A percentile compares a stretch with the other conserved stretches of the same genome.
phyloP scores from a whole-genome alignment of 2,113 vertebrate genomes.

The Phalacrocorax pelagicus region DNA sequence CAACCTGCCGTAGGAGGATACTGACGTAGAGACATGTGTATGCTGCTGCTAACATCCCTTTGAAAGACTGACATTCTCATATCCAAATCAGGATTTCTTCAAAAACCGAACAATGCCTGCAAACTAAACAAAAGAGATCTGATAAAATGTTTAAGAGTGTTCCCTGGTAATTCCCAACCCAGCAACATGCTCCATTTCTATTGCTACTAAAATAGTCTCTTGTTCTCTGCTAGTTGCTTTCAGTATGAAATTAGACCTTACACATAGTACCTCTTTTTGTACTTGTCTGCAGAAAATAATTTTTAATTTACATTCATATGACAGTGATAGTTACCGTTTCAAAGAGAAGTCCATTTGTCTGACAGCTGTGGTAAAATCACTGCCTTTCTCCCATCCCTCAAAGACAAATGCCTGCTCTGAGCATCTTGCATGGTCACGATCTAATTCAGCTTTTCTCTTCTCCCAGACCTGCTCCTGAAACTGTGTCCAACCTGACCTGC shows the following conservation, averaged over 20 bases:
- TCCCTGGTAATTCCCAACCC: background rate
- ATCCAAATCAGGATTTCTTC: background rate
- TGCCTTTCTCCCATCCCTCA: background rate
- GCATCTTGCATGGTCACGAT: background rate
- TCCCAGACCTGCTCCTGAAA: background rate
- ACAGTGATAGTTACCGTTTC: background rate
- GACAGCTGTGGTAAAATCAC: background rate
- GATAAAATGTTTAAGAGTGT: background rate
- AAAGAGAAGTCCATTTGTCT: background rate
- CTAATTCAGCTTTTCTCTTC: background rate
- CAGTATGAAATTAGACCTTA: background rate
- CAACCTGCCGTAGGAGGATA: background rate
- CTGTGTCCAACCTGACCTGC: background rate
- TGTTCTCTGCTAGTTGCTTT: background rate
- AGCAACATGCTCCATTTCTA: background rate
- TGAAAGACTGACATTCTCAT: background rate
- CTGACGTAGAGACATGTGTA: background rate
- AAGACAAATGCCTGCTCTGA: background rate
- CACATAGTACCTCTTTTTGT: background rate
- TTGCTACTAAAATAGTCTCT: background rate
- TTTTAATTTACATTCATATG: background rate
- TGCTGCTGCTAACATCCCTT: background rate
- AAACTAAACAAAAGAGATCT: background rate
- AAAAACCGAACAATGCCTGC: background rate
- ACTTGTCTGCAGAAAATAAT: background rate